These are phyloP conservation scores for Drosophila planitibia DNA, from an alignment of 2,888 invertebrate genomes.

Conservation along the genomic window DNA sequence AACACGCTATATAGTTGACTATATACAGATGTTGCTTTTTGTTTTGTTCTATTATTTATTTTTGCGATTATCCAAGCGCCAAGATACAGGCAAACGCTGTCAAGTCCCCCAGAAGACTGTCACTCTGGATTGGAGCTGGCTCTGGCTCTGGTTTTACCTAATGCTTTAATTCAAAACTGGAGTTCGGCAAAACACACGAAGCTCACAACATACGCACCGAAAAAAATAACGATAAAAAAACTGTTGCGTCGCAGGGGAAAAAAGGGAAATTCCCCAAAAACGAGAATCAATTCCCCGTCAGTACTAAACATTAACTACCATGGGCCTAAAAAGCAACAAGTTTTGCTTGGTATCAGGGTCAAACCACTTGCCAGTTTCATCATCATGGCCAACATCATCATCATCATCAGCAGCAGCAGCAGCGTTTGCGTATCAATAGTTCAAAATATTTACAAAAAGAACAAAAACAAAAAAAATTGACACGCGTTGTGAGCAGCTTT, in stretches of 20 bases:
- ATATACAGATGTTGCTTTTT: background rate
- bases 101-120: constrained; percentile 77
- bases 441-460: constrained; percentile 68
- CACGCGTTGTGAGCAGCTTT: constrained; percentile 56
- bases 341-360: constrained; percentile 77
- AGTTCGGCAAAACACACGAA: constrained; percentile 69
- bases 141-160: constrained; percentile 26
- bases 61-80: constrained; percentile 18
- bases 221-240: constrained; percentile 13
- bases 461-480: constrained; percentile 21
- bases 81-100: constrained; percentile 67
- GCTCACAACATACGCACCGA: constrained; percentile 22
- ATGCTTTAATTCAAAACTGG: constrained; percentile 52
- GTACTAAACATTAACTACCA: constrained; percentile 46
- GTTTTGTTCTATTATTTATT: background rate
- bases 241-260: constrained; percentile 56
- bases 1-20: constrained; percentile 18
- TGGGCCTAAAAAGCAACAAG: constrained; percentile 67
- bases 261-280: constrained; percentile 42
- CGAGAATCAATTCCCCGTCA: constrained; percentile 41
- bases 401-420: background rate
- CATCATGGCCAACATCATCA: constrained; percentile 11
- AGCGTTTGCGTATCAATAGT: constrained; percentile 65
- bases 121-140: constrained; percentile 22
- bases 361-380: constrained; percentile 18